Evolutionary conservation across 2,888 invertebrate species (phyloP), one percentile per base, ranked within the genome.

Genomic region (Amblyjoppa proteus): DNA sequence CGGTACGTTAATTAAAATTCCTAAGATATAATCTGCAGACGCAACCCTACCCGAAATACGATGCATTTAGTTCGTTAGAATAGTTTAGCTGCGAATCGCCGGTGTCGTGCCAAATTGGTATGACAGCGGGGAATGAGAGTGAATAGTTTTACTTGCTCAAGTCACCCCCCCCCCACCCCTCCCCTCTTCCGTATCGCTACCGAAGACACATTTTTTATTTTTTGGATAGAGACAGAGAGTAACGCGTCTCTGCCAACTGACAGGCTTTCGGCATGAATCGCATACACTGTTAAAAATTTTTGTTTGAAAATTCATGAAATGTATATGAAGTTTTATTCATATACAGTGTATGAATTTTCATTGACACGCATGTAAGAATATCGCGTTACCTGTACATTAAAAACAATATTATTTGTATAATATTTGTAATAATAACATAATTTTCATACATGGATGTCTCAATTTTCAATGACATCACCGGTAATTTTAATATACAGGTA

Each of bases 31-130:
- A 49, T 49, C 49, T 11, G 16, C 11, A n/a, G 6, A n/a, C n/a
- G 16, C n/a, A 51, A 51, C 51, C 51, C 51, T 49, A 49, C 16
- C 49, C 6, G 51, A 51, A 51, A 51, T 51, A n/a, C n/a, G 16
- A 51, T 51, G 2, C n/a, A 53, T 53, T 53, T 53, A 53, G 20
- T 53, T 20, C 31, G 13, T 56, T n/a, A n/a, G 64, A 38, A 61
- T n/a, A 38, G 20, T 53, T 53, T 6, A n/a, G 20, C 7, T 53
- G 20, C n/a, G 53, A n/a, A 7, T 53, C 53, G 53, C 20, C 9
- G 20, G 45, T 45, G 49, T 73, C 73, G 41, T 77, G 49, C 68
- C 5, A 74, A 83, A 83, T 78, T 83, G 78, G 78, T 58, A 78
- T 45, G 64, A 70, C 51, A 49, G 56, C 38, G 58, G n/a, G 16